Conservation (phyloP, 2,797 vertebrate genomes). For the Capromys pilorides region DNA sequence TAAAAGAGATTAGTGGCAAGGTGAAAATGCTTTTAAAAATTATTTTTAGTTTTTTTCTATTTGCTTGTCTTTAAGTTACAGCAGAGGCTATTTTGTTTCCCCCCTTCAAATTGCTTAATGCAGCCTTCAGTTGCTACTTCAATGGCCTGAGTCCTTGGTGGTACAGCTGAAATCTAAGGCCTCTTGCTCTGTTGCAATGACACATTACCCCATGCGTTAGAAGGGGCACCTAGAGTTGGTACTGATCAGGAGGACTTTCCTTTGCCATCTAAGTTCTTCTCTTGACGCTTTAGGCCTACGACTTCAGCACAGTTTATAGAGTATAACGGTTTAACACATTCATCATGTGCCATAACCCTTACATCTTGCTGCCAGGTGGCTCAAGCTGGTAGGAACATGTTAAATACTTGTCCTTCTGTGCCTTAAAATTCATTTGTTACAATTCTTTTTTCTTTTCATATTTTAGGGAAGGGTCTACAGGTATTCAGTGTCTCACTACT, state of each 20-base stretch:
- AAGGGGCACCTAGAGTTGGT: background rate
- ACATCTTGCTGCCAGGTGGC: background rate
- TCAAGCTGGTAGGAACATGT: background rate
- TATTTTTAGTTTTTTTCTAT: conserved; percentile 2
- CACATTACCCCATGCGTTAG: background rate
- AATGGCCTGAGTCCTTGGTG: background rate
- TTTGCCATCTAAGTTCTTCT: background rate
- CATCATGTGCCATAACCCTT: background rate
- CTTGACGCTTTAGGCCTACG: background rate
- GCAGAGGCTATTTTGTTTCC: conserved; percentile 2
- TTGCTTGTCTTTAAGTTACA: background rate
- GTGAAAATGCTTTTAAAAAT: conserved; percentile 17
- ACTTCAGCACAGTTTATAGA: background rate
- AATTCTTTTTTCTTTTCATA: too few relatives aligned
- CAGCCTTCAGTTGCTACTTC: background rate
- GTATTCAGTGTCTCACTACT: too few relatives aligned
- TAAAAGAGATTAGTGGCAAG: background rate
- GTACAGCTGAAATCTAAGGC: background rate
- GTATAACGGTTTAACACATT: background rate
- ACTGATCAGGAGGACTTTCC: background rate
- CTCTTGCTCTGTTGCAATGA: background rate
- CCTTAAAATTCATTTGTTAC: background rate
- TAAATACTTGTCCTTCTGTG: background rate
- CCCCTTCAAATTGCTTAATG: background rate
- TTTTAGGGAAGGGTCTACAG: too few relatives aligned